Percentiles rank a stretch among this genome's conserved stretches.
These are phyloP conservation scores for Torymus tubicola DNA, from an alignment of 2,888 invertebrate species.

Conservation along the genomic window DNA sequence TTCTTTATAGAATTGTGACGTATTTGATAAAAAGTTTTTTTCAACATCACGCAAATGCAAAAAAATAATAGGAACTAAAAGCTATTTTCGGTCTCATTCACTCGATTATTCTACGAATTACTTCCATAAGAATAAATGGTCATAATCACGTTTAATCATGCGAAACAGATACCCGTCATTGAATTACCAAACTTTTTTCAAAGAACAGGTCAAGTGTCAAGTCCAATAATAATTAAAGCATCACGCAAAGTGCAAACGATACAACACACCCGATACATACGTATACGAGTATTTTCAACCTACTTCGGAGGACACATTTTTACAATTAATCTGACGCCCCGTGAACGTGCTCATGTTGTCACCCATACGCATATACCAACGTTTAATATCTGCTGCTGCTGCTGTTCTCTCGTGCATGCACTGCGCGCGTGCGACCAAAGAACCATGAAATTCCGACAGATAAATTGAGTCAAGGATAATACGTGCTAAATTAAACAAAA, in stretches of 20 bases:
- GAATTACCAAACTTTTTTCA: no score
- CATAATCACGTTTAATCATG: no score
- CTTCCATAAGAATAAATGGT: no score
- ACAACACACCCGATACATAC: background rate
- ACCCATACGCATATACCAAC: background rate
- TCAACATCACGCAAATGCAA: no score
- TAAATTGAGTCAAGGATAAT: constrained; percentile 2
- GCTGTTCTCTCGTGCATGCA: background rate
- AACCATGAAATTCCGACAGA: constrained; percentile 13
- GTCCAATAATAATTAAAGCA: constrained; percentile 4
- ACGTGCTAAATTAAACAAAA: constrained; percentile 16
- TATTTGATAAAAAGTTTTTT: no score
- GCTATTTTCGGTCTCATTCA: no score
- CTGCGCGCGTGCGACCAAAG: background rate
- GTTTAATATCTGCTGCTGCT: background rate
- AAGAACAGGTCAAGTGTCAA: no score
- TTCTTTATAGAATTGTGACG: no score
- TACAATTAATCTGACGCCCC: constrained; percentile 6
- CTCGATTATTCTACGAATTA: no score
- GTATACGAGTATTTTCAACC: background rate
- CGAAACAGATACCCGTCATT: no score
- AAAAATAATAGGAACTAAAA: no score
- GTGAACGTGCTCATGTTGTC: background rate
- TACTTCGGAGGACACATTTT: constrained; percentile 2
- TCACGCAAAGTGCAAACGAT: background rate